Conservation (phyloP, 2,797 vertebrate species). For the Sebastiscus tertius region DNA sequence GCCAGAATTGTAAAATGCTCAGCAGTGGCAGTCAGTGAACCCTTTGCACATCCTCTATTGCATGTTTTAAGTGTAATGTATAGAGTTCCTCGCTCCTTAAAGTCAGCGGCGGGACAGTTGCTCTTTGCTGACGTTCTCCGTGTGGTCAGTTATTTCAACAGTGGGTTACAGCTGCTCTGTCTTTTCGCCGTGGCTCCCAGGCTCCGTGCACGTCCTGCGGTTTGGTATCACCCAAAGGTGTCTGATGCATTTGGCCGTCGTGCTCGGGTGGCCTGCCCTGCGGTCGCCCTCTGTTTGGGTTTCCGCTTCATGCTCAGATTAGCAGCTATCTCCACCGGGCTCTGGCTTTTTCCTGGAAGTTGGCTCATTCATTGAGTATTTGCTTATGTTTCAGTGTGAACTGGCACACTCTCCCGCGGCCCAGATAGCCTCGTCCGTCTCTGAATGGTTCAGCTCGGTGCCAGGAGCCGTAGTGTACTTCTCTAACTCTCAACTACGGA, state of each 20-base stretch:
- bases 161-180: conserved; percentile 66
- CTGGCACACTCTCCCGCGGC: conserved; percentile 64
- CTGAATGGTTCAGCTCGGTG: conserved; percentile 58
- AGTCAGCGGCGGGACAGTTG: conserved; percentile 25
- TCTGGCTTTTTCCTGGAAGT: conserved; percentile 76
- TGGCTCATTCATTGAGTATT: conserved; percentile 70
- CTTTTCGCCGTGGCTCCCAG: conserved; percentile 48
- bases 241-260: conserved; percentile 75
- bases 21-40: conserved; percentile 15
- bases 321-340: conserved; percentile 77
- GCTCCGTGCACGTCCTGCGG: conserved; percentile 62
- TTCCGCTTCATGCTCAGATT: conserved; percentile 78
- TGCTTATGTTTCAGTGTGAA: conserved; percentile 77
- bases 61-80: conserved; percentile 29
- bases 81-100: conserved; percentile 22
- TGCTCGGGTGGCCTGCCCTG: conserved; percentile 66
- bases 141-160: conserved; percentile 73
- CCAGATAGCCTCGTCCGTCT: conserved; percentile 42
- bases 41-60: conserved; percentile 1
- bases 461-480: conserved; percentile 62
- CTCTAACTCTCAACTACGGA: conserved; percentile 38
- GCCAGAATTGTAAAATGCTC: conserved; percentile 37
- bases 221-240: conserved; percentile 79
- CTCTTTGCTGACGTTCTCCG: conserved; percentile 44
- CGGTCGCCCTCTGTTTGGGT: conserved; percentile 73